These are phyloP conservation scores for Prunella himalayana DNA, from an alignment of 2,113 vertebrate species.

Conservation along the genomic window DNA sequence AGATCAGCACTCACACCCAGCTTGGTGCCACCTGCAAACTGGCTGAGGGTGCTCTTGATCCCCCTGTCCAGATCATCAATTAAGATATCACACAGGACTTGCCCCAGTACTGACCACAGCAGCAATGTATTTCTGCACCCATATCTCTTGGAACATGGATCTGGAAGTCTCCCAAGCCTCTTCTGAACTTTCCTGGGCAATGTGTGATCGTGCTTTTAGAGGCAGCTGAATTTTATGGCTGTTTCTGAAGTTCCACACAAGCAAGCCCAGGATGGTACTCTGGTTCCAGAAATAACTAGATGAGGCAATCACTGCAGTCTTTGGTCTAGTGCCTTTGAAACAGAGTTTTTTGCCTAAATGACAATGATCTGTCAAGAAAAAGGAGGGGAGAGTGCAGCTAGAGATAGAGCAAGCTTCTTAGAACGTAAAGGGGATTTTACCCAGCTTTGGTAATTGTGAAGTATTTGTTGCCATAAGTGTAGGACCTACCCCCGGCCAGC, in stretches of 20 bases:
- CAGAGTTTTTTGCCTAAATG: neutral
- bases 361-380: neutral
- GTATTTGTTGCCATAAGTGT: neutral
- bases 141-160: neutral
- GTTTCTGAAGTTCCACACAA: neutral
- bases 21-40: neutral
- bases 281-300: neutral
- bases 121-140: neutral
- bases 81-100: neutral
- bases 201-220: rapidly evolving
- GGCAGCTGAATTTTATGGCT: neutral
- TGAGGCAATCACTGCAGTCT: neutral
- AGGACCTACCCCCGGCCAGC: neutral
- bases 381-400: neutral
- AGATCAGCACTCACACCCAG: neutral
- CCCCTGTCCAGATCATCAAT: neutral
- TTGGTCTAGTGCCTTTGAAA: neutral
- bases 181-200: neutral
- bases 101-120: neutral
- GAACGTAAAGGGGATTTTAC: neutral
- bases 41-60: neutral
- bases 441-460: neutral
- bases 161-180: neutral
- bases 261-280: neutral
- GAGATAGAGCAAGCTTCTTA: neutral